A percentile compares a stretch with the other conserved stretches of the same genome.
phyloP scores from a whole-genome alignment of 2,888 invertebrate genomes.

The Gastrophysa polygoni region DNA sequence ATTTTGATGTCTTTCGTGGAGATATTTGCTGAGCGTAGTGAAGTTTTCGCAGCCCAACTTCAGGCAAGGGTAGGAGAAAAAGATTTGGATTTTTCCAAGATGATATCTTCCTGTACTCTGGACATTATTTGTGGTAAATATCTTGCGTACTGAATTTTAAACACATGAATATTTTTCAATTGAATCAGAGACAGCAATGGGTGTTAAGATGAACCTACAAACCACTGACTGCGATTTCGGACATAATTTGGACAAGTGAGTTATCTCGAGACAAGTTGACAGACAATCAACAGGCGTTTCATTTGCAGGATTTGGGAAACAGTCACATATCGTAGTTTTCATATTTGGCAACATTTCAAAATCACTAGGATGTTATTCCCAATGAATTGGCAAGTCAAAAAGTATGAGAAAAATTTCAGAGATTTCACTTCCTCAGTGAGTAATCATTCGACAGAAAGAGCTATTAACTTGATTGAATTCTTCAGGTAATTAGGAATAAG shows the following conservation, averaged over 20 bases:
- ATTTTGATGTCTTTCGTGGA: constrained; percentile 66
- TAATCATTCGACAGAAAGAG: too few relatives aligned
- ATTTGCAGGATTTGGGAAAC: not conserved
- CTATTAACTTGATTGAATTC: not conserved
- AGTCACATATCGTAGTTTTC: not conserved
- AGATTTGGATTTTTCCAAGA: constrained; percentile 62
- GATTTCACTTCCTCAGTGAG: not conserved
- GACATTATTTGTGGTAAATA: constrained; percentile 68
- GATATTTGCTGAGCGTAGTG: constrained; percentile 66
- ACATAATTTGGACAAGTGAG: constrained; percentile 15
- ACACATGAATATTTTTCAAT: constrained; percentile 6
- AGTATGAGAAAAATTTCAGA: not conserved
- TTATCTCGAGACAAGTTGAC: not conserved
- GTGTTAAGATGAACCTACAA: constrained; percentile 20
- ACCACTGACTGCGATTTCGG: constrained; percentile 6
- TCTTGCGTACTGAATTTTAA: not conserved
- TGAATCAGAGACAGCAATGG: constrained; percentile 23
- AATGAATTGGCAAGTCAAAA: not conserved
- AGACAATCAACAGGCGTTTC: not conserved
- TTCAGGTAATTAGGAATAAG: not conserved
- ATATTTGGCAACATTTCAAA: not conserved
- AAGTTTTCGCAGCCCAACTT: constrained; percentile 60
- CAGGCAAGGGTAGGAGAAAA: constrained; percentile 50
- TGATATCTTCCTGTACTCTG: constrained; percentile 64
- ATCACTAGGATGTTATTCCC: not conserved